These are phyloP conservation scores for Crocuta crocuta DNA, from an alignment of 2,113 vertebrate genomes.

Conservation along the genomic window DNA sequence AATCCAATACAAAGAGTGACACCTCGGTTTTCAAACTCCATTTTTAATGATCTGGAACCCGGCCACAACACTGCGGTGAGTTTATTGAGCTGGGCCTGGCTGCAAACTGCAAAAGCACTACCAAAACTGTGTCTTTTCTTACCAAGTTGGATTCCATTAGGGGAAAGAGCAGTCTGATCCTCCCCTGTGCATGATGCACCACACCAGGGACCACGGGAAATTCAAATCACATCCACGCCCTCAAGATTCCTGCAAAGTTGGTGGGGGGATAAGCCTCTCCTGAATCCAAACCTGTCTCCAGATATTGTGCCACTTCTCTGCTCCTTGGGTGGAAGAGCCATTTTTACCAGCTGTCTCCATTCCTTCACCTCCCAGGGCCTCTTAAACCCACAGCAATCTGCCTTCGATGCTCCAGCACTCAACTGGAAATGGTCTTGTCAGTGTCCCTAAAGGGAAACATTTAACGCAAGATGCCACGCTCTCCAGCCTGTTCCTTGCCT, in stretches of 20 bases:
- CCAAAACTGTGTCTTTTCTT: neutral
- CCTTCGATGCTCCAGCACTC: neutral
- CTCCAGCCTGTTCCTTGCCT: neutral
- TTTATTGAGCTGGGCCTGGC: neutral
- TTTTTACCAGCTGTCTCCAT: neutral
- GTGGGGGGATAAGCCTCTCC: neutral
- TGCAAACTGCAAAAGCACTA: neutral
- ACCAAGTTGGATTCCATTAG: neutral
- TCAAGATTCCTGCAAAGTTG: neutral
- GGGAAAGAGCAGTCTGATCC: neutral
- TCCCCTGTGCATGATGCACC: neutral
- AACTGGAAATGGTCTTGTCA: neutral
- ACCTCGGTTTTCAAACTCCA: neutral
- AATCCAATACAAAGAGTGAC: neutral
- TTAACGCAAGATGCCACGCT: neutral
- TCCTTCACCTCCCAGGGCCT: neutral
- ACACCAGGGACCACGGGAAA: neutral
- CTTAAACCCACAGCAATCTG: neutral
- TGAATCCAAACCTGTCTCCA: neutral
- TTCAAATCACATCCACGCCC: neutral
- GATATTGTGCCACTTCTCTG: neutral
- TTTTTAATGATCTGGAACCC: neutral
- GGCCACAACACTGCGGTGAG: neutral
- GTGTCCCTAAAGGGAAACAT: neutral
- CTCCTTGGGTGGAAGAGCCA: accelerated